Evolutionary conservation across 1,140 invertebrate species (phyloP), one percentile per base, ranked within the genome.

Genomic region (Oryzaephilus surinamensis): DNA sequence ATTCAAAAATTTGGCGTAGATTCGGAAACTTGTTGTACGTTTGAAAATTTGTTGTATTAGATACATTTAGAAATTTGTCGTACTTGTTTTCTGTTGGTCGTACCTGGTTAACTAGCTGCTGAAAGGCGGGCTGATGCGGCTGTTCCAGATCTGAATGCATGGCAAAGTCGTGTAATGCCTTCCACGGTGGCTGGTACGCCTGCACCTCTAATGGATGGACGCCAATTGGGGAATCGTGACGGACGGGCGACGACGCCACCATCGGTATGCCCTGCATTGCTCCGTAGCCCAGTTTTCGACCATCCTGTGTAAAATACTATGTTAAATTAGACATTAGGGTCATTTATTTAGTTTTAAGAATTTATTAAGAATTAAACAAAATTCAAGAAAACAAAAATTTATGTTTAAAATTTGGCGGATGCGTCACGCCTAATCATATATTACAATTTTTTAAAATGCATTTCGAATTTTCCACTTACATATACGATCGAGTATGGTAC

Each of bases 171-270:
- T 83, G 84, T 11, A 97, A 77, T 26, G 91, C 87, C 69, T 97
- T 96, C 93, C 92, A 97, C 7, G 90, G 92, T 24, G 92, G 91
- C 66, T 96, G 92, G 71, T 97, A 97, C 39, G 85, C 88, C 52
- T 92, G 89, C 18, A 97, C 91, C 63, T 94, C 88, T 20, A 93
- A 70, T 7, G 84, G 81, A 53, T 85, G 82, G 62, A 90, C 76
- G 21, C 86, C 84, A 27, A 86, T 70, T 0, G 86, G 85, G 46
- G 84, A 83, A 62, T 96, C 92, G 63, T 97, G 91, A 20, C 87
- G 74, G 1, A 97, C 91, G 5, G 94, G 93, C 52, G 87, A 92
- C 7, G 89, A 88, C 2, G 93, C 93, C 13, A 97, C 90, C 81
- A 97, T 90, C 1, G 92, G 92, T 34, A 97, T 93, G 18, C 94